A percentile compares a stretch with the other conserved stretches of the same genome.
phyloP scores from a whole-genome alignment of 1,140 invertebrate genomes.

The Temnothorax longispinosus region DNA sequence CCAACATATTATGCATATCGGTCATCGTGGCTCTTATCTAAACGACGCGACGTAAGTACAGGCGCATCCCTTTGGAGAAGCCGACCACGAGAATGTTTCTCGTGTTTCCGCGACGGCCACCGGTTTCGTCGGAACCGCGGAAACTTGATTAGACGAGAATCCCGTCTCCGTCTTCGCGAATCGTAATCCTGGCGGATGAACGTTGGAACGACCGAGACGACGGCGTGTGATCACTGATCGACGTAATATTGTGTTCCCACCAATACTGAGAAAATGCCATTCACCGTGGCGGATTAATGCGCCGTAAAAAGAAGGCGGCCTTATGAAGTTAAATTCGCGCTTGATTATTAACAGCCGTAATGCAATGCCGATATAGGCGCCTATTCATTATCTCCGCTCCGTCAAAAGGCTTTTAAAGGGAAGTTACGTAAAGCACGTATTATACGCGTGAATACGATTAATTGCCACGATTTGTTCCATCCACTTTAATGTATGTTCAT shows the following conservation, averaged over 20 bases:
- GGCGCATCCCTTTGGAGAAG: constrained; percentile 77
- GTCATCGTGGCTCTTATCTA: constrained; percentile 80
- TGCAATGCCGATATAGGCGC: constrained; percentile 37
- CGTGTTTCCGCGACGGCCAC: constrained; percentile 54
- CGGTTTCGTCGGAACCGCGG: constrained; percentile 61
- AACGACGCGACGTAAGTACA: constrained; percentile 79
- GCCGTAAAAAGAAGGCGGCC: constrained; percentile 18
- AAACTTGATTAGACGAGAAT: constrained; percentile 69
- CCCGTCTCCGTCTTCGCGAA: neutral
- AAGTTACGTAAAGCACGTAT: constrained; percentile 45
- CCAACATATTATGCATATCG: constrained; percentile 81
- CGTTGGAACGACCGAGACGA: neutral
- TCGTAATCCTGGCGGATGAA: constrained; percentile 23
- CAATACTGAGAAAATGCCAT: constrained; percentile 32
- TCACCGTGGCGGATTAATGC: constrained; percentile 14
- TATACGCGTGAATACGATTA: constrained; percentile 59
- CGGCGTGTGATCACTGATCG: constrained; percentile 21
- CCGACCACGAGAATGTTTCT: constrained; percentile 76
- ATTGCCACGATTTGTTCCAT: constrained; percentile 67
- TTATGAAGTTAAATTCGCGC: constrained; percentile 51
- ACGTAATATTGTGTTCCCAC: constrained; percentile 18
- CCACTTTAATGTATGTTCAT: constrained; percentile 61
- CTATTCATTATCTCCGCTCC: constrained; percentile 50
- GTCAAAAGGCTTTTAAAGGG: constrained; percentile 11
- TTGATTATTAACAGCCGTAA: constrained; percentile 57